Evolutionary conservation across 2,888 invertebrate genomes (phyloP).

Genomic region (Aromia moschata): DNA sequence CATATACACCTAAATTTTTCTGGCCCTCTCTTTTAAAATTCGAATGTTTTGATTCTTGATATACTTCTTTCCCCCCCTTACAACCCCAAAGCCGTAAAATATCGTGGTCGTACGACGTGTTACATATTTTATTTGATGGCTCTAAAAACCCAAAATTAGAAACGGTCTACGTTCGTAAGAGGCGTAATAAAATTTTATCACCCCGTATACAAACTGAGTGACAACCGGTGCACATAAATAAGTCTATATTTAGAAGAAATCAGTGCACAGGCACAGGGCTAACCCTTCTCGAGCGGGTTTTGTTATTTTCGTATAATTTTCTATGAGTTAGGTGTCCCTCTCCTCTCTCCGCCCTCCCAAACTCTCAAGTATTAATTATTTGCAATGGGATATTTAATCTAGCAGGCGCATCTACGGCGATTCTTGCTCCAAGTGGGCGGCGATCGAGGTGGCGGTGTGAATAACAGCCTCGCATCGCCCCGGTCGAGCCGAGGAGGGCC

Average conservation of each 20-base stretch:
- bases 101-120: background rate
- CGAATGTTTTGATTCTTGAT: background rate
- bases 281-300: too few species aligned
- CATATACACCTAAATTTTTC: too few species aligned
- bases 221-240: constrained; percentile 34
- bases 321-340: too few species aligned
- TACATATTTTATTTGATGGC: constrained; percentile 5
- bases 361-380: constrained; percentile 42
- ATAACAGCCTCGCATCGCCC: constrained; percentile 41
- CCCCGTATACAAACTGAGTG: constrained; percentile 30
- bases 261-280: too few species aligned
- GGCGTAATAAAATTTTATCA: constrained; percentile 34
- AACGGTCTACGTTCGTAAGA: constrained; percentile 6
- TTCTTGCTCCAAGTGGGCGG: constrained; percentile 45
- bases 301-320: too few species aligned
- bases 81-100: background rate
- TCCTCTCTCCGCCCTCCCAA: too few species aligned
- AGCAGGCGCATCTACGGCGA: constrained; percentile 34
- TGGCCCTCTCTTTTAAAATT: too few species aligned
- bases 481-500: constrained; percentile 34
- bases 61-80: background rate
- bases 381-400: constrained; percentile 46
- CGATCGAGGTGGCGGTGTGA: constrained; percentile 48
- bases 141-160: constrained; percentile 16
- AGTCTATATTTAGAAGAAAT: constrained; percentile 30